A percentile compares a stretch with the other conserved stretches of the same genome.
Evolutionary conservation across 2,113 vertebrate genomes (phyloP).

Genomic region (Pandion haliaetus): DNA sequence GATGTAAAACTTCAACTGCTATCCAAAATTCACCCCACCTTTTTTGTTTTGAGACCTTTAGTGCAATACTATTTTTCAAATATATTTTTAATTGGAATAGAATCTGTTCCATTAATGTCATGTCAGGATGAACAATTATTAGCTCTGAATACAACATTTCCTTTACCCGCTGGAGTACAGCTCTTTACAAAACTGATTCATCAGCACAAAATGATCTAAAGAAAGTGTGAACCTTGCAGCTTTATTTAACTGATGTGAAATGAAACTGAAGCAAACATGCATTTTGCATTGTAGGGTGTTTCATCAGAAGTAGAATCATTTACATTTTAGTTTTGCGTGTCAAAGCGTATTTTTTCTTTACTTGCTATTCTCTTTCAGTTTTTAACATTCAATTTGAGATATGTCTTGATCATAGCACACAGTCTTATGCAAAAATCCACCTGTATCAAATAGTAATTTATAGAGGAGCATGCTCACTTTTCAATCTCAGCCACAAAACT

Average conservation of each 20-base stretch:
- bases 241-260: slow-evolving; percentile 39
- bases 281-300: background rate
- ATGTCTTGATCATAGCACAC: background rate
- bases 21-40: background rate
- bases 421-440: background rate
- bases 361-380: background rate
- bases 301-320: background rate
- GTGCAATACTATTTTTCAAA: background rate
- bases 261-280: background rate
- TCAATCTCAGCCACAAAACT: background rate
- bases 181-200: background rate
- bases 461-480: background rate
- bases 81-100: background rate
- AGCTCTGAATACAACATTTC: background rate
- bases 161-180: background rate
- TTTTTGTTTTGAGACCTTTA: background rate
- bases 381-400: background rate
- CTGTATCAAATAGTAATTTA: background rate
- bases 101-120: background rate
- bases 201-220: slow-evolving; percentile 29
- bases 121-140: slow-evolving; percentile 4
- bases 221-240: slow-evolving; percentile 22
- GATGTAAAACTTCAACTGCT: background rate
- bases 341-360: background rate
- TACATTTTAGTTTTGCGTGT: background rate